Conservation (phyloP, 1,140 invertebrate genomes). For the Cydia pomonella region DNA sequence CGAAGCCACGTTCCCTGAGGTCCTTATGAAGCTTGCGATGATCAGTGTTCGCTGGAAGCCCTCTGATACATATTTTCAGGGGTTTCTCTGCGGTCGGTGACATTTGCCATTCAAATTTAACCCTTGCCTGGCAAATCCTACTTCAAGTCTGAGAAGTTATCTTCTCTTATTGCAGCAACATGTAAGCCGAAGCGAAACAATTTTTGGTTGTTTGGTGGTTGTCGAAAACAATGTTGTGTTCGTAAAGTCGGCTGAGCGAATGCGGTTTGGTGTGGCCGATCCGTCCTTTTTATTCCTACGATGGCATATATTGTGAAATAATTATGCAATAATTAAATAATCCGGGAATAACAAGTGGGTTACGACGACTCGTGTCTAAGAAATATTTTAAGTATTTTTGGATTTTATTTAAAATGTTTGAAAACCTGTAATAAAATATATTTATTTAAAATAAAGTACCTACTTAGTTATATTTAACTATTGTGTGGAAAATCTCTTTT, state of each 20-base stretch:
- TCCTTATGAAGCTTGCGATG: background rate
- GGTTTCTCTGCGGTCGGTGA: background rate
- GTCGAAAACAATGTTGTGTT: background rate
- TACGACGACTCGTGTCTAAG: no score
- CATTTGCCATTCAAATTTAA: slow-evolving; percentile 1
- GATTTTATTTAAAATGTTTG: no score
- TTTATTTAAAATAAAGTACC: no score
- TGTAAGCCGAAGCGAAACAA: background rate
- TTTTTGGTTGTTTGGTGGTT: background rate
- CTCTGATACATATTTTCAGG: slow-evolving; percentile 8
- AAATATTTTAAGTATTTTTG: no score
- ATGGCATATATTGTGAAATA: background rate
- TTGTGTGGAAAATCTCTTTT: no score
- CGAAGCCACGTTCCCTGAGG: slow-evolving; percentile 5
- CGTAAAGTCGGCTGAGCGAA: background rate
- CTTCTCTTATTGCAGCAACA: background rate
- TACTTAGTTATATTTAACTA: no score
- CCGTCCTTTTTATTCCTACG: background rate
- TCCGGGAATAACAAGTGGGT: background rate
- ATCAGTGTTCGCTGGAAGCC: background rate
- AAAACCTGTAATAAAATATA: no score
- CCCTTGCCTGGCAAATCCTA: background rate
- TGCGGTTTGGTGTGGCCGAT: background rate
- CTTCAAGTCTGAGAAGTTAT: background rate
- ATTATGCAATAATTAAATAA: background rate